phyloP scores from a whole-genome alignment of 1,140 invertebrate species.

The Bombus vancouverensis region DNA sequence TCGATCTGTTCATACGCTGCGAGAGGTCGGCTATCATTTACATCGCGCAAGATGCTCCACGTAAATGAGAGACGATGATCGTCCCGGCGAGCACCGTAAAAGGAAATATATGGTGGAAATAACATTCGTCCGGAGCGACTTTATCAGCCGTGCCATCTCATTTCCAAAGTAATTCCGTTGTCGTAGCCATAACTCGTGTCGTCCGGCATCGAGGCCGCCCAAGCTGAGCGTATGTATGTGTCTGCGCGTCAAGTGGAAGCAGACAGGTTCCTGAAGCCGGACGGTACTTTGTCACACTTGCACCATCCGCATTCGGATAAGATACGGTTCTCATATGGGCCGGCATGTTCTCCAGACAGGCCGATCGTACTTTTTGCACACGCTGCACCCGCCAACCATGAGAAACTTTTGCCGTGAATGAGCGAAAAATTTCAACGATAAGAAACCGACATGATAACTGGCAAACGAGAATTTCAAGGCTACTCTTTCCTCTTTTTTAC shows the following conservation, averaged over 20 bases:
- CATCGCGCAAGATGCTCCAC: background rate
- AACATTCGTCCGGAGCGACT: slow-evolving; percentile 20
- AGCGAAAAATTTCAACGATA: background rate
- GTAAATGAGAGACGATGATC: background rate
- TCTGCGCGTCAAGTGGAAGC: slow-evolving; percentile 44
- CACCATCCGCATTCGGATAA: slow-evolving; percentile 53
- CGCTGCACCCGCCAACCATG: background rate
- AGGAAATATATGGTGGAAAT: background rate
- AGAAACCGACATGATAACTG: background rate
- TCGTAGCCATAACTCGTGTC: slow-evolving; percentile 40
- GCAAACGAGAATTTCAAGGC: background rate
- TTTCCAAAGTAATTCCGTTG: slow-evolving; percentile 51
- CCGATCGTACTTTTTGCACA: background rate
- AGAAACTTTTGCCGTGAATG: background rate
- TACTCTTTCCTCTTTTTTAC: no score
- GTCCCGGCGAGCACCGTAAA: background rate
- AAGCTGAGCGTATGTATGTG: slow-evolving; percentile 1
- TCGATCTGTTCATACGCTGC: background rate
- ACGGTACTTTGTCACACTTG: slow-evolving; percentile 59
- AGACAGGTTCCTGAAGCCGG: slow-evolving; percentile 37
- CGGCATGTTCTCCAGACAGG: background rate
- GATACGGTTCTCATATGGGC: slow-evolving; percentile 61
- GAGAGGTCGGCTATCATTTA: background rate
- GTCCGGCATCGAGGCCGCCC: background rate
- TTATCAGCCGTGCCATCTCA: slow-evolving; percentile 47